Evolutionary conservation across 2,888 invertebrate genomes (phyloP).

Genomic region (Pemphredon lugubris): DNA sequence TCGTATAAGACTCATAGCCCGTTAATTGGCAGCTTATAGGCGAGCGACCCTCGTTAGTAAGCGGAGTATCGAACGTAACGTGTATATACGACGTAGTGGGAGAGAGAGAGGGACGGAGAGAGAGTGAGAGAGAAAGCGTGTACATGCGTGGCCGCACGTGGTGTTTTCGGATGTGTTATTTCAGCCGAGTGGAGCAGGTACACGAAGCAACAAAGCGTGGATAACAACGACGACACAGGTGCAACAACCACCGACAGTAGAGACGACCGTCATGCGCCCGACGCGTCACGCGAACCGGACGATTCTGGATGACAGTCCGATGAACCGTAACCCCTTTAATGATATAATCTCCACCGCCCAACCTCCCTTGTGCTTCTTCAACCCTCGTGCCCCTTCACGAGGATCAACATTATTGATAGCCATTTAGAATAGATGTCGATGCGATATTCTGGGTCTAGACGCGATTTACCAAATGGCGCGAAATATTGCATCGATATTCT

Average conservation of each 20-base stretch:
- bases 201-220: conserved; percentile 58
- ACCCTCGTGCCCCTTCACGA: too few relatives aligned
- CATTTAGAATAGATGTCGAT: too few relatives aligned
- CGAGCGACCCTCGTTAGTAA: conserved; percentile 76
- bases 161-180: conserved; percentile 62
- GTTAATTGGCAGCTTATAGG: conserved; percentile 80
- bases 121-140: conserved; percentile 9
- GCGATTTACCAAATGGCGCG: too few relatives aligned
- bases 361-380: too few relatives aligned
- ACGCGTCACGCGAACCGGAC: conserved; percentile 57
- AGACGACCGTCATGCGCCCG: conserved; percentile 34
- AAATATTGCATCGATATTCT: too few relatives aligned
- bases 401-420: too few relatives aligned
- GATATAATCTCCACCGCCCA: conserved; percentile 57
- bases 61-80: conserved; percentile 51
- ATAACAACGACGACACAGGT: conserved; percentile 62
- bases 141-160: conserved; percentile 54
- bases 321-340: conserved; percentile 70
- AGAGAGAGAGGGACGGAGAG: too few relatives aligned
- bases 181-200: conserved; percentile 50
- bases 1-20: conserved; percentile 73
- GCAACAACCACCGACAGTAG: conserved; percentile 43
- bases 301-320: conserved; percentile 68
- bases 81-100: conserved; percentile 4
- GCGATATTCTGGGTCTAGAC: too few relatives aligned